These are phyloP conservation scores for Sebastes schlegelii DNA, from an alignment of 2,113 vertebrate species.

Conservation along the genomic window DNA sequence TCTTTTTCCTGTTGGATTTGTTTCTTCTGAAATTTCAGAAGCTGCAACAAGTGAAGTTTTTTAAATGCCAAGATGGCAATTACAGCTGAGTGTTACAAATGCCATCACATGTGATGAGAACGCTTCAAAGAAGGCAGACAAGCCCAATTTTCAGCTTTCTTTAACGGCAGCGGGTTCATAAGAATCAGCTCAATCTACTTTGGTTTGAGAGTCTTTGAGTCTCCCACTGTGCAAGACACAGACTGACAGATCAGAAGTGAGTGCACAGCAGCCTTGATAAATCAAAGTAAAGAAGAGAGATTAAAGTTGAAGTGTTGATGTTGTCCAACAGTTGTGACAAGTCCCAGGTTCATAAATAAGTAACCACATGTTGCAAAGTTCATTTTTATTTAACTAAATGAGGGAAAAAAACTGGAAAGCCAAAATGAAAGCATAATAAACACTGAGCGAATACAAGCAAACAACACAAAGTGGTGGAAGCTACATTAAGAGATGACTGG, in stretches of 20 bases:
- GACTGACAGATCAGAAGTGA: not conserved
- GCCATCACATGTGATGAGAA: not conserved
- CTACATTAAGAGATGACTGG: not conserved
- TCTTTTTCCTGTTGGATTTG: not conserved
- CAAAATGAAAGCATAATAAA: not conserved
- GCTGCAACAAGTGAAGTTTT: not conserved
- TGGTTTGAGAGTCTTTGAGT: not conserved
- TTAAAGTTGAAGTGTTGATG: not conserved
- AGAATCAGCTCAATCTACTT: not conserved
- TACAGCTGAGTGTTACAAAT: not conserved
- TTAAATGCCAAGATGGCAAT: constrained; percentile 26
- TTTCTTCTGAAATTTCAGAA: not conserved
- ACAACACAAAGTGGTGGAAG: not conserved
- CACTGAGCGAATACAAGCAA: not conserved
- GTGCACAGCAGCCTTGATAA: not conserved
- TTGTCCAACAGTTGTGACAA: not conserved
- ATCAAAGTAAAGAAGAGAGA: not conserved
- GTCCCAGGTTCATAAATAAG: too few relatives aligned
- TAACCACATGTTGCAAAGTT: not conserved
- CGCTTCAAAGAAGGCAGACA: not conserved
- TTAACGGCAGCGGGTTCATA: not conserved
- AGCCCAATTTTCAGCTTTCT: not conserved
- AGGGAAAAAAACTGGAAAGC: not conserved
- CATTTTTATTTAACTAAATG: not conserved
- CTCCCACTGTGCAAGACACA: not conserved